phyloP scores from a whole-genome alignment of 2,797 vertebrate genomes.

The Halcyon chelicuti region DNA sequence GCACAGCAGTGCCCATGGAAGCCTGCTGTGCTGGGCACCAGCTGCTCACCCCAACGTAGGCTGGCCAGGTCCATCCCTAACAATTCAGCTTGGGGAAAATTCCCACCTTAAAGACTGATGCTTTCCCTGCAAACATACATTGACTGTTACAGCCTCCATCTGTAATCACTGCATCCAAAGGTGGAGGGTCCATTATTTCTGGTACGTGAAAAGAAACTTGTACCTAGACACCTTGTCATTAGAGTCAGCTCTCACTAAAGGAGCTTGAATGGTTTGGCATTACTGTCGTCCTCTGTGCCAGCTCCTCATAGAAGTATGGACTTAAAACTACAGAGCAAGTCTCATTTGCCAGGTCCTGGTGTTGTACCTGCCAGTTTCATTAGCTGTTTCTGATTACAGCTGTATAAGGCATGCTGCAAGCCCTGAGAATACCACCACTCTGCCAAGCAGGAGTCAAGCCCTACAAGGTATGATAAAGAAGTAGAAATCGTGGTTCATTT shows the following conservation, averaged over 20 bases:
- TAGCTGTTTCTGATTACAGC: constrained; percentile 24
- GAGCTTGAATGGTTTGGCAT: not conserved
- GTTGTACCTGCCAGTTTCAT: not conserved
- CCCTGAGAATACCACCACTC: not conserved
- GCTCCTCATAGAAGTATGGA: not conserved
- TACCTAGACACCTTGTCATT: not conserved
- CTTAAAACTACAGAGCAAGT: not conserved
- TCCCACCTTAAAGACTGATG: not conserved
- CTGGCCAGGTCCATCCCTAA: not conserved
- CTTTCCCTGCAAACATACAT: fast-evolving
- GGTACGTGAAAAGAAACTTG: fast-evolving
- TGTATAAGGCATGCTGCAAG: not conserved
- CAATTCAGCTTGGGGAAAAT: not conserved
- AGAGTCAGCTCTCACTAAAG: not conserved
- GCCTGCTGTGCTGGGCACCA: not conserved
- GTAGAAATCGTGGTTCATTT: not conserved
- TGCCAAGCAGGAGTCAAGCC: constrained; percentile 1
- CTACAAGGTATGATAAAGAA: not conserved
- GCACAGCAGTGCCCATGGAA: not conserved
- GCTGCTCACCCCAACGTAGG: fast-evolving
- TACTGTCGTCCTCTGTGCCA: not conserved
- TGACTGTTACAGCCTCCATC: not conserved
- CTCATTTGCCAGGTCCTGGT: not conserved
- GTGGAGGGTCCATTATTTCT: not conserved
- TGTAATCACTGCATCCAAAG: fast-evolving